These are phyloP conservation scores for Acanthurus tractus DNA, from an alignment of 2,797 vertebrate species.

Conservation along the genomic window DNA sequence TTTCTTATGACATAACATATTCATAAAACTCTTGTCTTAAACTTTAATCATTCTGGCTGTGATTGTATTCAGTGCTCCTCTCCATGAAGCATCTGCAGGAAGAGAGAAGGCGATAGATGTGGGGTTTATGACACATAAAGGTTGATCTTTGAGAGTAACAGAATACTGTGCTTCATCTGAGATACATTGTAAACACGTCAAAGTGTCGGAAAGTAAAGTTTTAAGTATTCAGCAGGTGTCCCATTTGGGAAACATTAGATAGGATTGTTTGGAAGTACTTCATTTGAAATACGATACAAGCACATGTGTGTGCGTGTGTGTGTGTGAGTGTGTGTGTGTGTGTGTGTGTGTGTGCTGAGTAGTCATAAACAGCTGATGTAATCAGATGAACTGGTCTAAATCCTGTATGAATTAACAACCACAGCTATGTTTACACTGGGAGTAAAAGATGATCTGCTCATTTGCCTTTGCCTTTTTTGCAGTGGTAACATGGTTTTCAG, in stretches of 20 bases:
- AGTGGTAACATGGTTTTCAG: constrained; percentile 29
- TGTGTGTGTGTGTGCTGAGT: constrained; percentile 4
- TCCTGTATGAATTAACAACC: constrained; percentile 52
- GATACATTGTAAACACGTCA: background rate
- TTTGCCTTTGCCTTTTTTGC: constrained; percentile 47
- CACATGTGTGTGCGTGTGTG: background rate
- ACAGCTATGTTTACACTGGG: constrained; percentile 57
- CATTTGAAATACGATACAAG: constrained; percentile 22
- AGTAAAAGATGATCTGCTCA: constrained; percentile 51
- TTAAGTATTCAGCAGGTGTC: constrained; percentile 25
- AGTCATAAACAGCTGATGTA: constrained; percentile 39
- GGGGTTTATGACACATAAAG: background rate
- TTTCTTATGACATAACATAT: no score
- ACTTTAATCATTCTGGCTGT: background rate
- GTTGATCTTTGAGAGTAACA: background rate
- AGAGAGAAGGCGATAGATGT: background rate
- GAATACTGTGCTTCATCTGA: background rate
- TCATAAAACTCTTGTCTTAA: background rate
- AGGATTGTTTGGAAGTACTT: background rate
- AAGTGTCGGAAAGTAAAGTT: constrained; percentile 2
- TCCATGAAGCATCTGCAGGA: background rate
- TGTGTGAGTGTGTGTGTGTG: constrained; percentile 15
- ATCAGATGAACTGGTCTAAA: constrained; percentile 47
- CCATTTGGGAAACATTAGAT: background rate
- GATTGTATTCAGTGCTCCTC: background rate